Conservation (phyloP, 2,797 vertebrate species). For the Gadopsis bispinosus region DNA sequence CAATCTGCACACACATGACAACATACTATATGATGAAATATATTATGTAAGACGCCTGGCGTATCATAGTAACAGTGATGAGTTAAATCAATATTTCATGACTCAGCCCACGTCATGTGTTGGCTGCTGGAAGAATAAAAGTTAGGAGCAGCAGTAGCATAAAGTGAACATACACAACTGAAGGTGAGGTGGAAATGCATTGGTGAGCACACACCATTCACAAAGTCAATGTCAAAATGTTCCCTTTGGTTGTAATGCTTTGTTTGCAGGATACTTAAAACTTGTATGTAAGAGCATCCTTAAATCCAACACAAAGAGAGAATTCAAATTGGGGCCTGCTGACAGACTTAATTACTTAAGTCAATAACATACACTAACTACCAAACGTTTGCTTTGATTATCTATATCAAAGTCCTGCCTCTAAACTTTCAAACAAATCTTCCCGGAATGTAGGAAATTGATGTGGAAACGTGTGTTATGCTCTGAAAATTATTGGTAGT, state of each 20-base stretch:
- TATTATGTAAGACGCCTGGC: background rate
- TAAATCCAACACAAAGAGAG: background rate
- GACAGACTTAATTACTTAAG: background rate
- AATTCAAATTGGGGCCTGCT: background rate
- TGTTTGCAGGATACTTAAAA: background rate
- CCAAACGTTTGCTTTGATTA: constrained; percentile 9
- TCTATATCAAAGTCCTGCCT: background rate
- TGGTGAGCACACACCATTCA: background rate
- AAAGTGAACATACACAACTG: background rate
- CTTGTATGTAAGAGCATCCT: background rate
- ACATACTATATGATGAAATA: constrained; percentile 4
- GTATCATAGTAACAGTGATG: background rate
- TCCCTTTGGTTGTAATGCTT: background rate
- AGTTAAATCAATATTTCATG: constrained; percentile 27
- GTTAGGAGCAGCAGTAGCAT: background rate
- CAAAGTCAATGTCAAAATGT: background rate
- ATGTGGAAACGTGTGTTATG: background rate
- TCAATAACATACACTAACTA: background rate
- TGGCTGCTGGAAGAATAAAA: constrained; percentile 10
- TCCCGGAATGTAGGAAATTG: background rate
- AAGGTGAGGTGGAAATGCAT: constrained; percentile 4
- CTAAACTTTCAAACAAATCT: background rate
- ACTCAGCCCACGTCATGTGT: background rate
- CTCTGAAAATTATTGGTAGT: background rate
- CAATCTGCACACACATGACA: constrained; percentile 1